Evolutionary conservation across 1,140 invertebrate genomes (phyloP).

Genomic region (Campodea augens): DNA sequence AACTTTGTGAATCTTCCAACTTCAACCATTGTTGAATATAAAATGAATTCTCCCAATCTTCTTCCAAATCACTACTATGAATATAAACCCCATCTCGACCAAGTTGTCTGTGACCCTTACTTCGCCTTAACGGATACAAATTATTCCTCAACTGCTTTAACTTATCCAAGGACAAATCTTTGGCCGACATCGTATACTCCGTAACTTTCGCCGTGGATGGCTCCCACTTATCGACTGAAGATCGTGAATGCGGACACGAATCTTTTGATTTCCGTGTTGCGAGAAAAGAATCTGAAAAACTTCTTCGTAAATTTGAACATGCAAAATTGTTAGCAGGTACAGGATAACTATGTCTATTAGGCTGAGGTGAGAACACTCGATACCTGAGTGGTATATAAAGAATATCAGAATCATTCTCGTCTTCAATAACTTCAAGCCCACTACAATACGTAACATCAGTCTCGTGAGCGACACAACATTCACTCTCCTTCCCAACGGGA

Average conservation of each 20-base stretch:
- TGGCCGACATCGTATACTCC: neutral
- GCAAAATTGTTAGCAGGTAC: neutral
- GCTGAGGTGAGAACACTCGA: neutral
- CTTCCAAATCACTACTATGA: constrained; percentile 25
- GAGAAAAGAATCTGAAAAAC: too few relatives aligned
- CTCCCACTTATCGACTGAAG: constrained; percentile 21
- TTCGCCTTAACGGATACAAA: constrained; percentile 23
- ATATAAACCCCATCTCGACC: constrained; percentile 9
- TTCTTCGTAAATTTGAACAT: neutral
- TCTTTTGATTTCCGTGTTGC: too few relatives aligned
- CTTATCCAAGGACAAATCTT: too few relatives aligned
- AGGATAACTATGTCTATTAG: neutral
- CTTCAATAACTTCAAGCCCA: neutral
- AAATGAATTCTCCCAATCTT: constrained; percentile 45
- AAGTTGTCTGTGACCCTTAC: constrained; percentile 23
- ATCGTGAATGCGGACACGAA: neutral
- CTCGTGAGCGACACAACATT: neutral
- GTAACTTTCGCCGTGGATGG: constrained; percentile 12
- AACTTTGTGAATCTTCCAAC: constrained; percentile 43
- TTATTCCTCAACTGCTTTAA: too few relatives aligned
- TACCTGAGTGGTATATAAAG: too few relatives aligned
- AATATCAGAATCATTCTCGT: neutral
- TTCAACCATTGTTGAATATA: constrained; percentile 54
- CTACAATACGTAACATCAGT: neutral
- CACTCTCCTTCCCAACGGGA: neutral